phyloP scores from a whole-genome alignment of 2,888 invertebrate species.

The Hydriomena furcata region DNA sequence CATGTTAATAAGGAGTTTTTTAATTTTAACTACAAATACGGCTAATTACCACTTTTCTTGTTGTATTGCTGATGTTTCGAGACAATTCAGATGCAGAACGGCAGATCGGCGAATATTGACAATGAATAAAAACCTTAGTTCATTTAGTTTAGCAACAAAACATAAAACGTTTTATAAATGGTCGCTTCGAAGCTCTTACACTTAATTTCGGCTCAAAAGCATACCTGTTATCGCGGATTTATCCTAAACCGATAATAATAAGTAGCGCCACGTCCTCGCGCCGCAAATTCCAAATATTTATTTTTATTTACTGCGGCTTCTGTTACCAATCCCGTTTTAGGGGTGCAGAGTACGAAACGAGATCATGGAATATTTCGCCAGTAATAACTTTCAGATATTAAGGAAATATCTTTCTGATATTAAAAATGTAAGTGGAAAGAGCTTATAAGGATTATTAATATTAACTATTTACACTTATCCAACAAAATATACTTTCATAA shows the following conservation, averaged over 20 bases:
- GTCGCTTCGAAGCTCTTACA: neutral
- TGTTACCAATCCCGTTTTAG: conserved; percentile 36
- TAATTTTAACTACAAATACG: too few relatives aligned
- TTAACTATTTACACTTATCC: too few relatives aligned
- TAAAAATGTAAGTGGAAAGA: conserved; percentile 7
- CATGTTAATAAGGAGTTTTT: too few relatives aligned
- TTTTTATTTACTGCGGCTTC: conserved; percentile 47
- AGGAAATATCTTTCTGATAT: conserved; percentile 7
- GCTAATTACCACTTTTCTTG: too few relatives aligned
- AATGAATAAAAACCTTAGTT: too few relatives aligned
- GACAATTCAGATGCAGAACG: too few relatives aligned
- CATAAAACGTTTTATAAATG: neutral
- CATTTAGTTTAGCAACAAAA: too few relatives aligned
- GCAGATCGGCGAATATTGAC: too few relatives aligned
- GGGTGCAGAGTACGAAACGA: conserved; percentile 17
- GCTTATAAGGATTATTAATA: too few relatives aligned
- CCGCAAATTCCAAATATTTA: conserved; percentile 52
- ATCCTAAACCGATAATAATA: conserved; percentile 23
- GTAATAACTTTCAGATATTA: conserved; percentile 11
- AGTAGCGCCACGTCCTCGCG: conserved; percentile 34
- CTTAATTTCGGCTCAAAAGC: neutral
- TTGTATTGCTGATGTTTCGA: too few relatives aligned
- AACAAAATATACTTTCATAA: too few relatives aligned
- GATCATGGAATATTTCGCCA: conserved; percentile 9
- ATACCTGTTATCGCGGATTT: conserved; percentile 8